These are phyloP conservation scores for Emmelina monodactyla DNA, from an alignment of 2,888 invertebrate genomes.

Conservation along the genomic window DNA sequence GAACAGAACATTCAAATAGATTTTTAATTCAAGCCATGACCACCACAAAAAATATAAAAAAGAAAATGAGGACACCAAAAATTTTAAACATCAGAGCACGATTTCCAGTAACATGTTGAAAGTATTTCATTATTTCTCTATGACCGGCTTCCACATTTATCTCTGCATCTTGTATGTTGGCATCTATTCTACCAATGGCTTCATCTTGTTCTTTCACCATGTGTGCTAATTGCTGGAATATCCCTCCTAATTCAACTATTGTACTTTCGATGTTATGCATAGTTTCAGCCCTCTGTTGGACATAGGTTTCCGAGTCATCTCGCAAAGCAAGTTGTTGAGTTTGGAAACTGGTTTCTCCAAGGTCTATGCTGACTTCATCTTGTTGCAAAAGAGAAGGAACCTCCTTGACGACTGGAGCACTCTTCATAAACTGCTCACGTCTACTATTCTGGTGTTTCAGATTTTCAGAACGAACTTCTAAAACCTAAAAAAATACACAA, in stretches of 20 bases:
- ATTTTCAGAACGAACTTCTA: constrained; percentile 98
- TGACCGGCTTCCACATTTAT: constrained; percentile 98
- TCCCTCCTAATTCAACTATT: constrained; percentile 98
- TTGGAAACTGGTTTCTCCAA: constrained; percentile 68
- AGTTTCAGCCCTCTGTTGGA: constrained; percentile 93
- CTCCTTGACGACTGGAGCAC: constrained; percentile 51
- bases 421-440: constrained; percentile 82
- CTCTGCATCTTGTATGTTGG: constrained; percentile 94
- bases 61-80: constrained; percentile 97
- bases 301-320: constrained; percentile 89
- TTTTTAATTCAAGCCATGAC: constrained; percentile 80
- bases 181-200: constrained; percentile 96
- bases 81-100: constrained; percentile 99
- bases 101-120: constrained; percentile 95
- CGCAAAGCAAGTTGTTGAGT: constrained; percentile 76
- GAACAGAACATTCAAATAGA: no score
- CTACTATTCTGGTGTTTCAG: constrained; percentile 93
- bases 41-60: constrained; percentile 98
- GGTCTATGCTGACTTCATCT: constrained; percentile 85
- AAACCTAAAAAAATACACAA: constrained; percentile 61
- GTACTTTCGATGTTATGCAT: constrained; percentile 99
- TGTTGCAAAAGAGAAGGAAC: constrained; percentile 62
- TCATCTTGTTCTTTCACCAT: constrained; percentile 99
- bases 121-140: constrained; percentile 95
- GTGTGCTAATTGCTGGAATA: constrained; percentile 93